Percentiles rank a stretch among this genome's conserved stretches.
Evolutionary conservation across 2,797 vertebrate genomes (phyloP).

Genomic region (Danio jaintianensis): DNA sequence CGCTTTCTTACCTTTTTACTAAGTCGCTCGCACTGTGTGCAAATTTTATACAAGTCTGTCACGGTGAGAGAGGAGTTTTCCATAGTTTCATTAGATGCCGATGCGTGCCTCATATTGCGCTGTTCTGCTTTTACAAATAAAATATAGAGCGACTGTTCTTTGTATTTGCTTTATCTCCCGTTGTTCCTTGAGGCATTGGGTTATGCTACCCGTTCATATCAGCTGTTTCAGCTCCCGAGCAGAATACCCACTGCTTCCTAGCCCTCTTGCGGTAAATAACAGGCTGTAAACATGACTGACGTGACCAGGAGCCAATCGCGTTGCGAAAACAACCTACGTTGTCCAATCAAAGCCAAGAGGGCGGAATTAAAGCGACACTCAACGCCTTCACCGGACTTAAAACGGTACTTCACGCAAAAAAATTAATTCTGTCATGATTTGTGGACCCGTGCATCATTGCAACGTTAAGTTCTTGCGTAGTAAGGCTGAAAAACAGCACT

Average conservation of each 20-base stretch:
- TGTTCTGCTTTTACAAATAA: conserved; percentile 52
- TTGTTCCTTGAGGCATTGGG: conserved; percentile 77
- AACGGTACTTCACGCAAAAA: conserved; percentile 67
- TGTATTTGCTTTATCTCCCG: conserved; percentile 63
- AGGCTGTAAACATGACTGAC: conserved; percentile 67
- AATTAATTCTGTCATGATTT: neutral
- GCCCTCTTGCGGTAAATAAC: conserved; percentile 74
- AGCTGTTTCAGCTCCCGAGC: conserved; percentile 74
- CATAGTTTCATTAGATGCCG: conserved; percentile 73
- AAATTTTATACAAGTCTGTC: conserved; percentile 79
- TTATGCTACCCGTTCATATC: conserved; percentile 64
- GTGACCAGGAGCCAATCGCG: conserved; percentile 63
- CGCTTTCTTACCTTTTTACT: conserved; percentile 79
- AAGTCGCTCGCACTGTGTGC: conserved; percentile 79
- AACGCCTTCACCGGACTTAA: neutral
- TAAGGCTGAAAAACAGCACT: neutral
- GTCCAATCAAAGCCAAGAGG: conserved; percentile 64
- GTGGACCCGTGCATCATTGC: neutral
- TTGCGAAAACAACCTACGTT: conserved; percentile 66
- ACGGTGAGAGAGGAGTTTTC: conserved; percentile 74
- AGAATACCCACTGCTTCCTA: conserved; percentile 72
- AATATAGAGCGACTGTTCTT: conserved; percentile 5
- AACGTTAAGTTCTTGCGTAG: neutral
- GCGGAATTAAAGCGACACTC: conserved; percentile 46
- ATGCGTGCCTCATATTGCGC: conserved; percentile 81